Evolutionary conservation across 2,888 invertebrate genomes (phyloP).

Genomic region (Mantis religiosa): DNA sequence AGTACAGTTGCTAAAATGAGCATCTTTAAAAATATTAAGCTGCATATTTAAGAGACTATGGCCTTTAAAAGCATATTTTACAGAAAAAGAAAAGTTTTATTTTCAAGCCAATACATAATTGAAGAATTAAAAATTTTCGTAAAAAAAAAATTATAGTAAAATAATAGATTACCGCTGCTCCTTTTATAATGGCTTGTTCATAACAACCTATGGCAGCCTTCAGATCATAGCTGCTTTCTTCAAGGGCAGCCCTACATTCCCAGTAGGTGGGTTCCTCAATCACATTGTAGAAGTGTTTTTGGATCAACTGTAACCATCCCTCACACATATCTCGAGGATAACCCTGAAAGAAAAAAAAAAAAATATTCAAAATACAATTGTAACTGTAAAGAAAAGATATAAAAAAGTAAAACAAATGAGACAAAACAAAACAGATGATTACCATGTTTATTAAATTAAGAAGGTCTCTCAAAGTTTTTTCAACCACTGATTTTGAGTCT

Average conservation of each 20-base stretch:
- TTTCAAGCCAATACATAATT: too few species aligned
- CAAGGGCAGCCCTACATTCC: slow-evolving; percentile 58
- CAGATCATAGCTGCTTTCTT: slow-evolving; percentile 52
- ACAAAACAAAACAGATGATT: neutral
- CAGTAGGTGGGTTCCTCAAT: slow-evolving; percentile 52
- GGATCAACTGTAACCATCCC: slow-evolving; percentile 52
- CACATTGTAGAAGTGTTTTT: slow-evolving; percentile 45
- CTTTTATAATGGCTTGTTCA: slow-evolving; percentile 40
- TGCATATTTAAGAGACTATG: too few species aligned
- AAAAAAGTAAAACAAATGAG: neutral
- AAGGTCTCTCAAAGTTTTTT: neutral
- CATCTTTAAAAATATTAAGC: too few species aligned
- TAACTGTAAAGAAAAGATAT: neutral
- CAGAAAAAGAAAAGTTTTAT: too few species aligned
- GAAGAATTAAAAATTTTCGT: too few species aligned
- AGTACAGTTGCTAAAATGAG: too few species aligned
- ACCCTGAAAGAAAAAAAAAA: too few species aligned
- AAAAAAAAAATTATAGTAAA: too few species aligned
- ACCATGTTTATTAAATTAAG: neutral
- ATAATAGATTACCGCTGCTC: neutral
- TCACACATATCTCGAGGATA: slow-evolving; percentile 55
- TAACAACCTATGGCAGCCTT: slow-evolving; percentile 56
- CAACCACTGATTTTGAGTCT: neutral
- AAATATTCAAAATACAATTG: neutral
- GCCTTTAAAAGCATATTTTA: too few species aligned